Evolutionary conservation across 2,113 vertebrate genomes (phyloP).

Genomic region (Rutilus rutilus): DNA sequence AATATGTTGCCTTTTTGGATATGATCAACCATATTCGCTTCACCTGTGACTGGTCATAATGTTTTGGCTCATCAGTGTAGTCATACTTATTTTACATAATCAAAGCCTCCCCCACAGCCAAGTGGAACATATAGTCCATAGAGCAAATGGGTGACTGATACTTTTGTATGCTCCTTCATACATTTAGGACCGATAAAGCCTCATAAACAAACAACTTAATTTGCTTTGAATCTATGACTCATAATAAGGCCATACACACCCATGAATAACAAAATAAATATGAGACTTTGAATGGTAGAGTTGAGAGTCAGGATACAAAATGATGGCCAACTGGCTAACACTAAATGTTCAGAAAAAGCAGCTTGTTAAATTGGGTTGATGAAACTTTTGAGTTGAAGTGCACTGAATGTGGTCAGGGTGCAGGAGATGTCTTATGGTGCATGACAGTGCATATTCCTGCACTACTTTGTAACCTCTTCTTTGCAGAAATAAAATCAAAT

Average conservation of each 20-base stretch:
- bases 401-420: neutral
- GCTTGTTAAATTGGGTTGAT: conserved; percentile 6
- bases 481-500: neutral
- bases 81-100: neutral
- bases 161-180: neutral
- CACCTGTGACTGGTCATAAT: too few species aligned
- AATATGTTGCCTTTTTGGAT: too few species aligned
- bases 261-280: conserved; percentile 45
- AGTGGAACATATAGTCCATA: neutral
- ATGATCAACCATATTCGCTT: too few species aligned
- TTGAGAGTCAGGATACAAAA: neutral
- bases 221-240: conserved; percentile 47
- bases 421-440: neutral
- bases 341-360: neutral
- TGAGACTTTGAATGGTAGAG: conserved; percentile 34
- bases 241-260: conserved; percentile 33
- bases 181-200: conserved; percentile 33
- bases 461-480: neutral
- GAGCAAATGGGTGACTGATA: neutral
- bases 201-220: conserved; percentile 45
- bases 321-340: neutral
- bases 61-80: too few species aligned
- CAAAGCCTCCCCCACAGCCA: neutral
- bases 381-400: conserved; percentile 2
- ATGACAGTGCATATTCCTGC: neutral